phyloP scores from a whole-genome alignment of 2,888 invertebrate species.

The Monoplex corrugatus region DNA sequence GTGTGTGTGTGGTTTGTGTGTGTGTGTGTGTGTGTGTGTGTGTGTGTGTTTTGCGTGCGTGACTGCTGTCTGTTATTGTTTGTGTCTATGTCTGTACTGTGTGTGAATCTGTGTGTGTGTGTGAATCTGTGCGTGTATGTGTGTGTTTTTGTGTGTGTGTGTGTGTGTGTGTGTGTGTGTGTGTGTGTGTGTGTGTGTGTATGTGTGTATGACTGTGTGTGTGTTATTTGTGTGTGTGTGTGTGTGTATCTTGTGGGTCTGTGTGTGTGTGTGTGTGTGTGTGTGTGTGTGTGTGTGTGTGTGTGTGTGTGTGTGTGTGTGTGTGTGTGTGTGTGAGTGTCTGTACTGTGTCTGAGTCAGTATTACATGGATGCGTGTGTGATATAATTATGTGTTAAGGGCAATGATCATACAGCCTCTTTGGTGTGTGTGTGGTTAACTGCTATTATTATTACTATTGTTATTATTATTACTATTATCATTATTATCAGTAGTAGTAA shows the following conservation, averaged over 20 bases:
- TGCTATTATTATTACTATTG: no score
- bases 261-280: background rate
- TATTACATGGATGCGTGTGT: background rate
- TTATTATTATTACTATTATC: no score
- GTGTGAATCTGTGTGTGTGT: no score
- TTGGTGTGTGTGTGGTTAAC: no score
- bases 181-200: background rate
- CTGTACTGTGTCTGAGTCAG: background rate
- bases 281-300: slow-evolving; percentile 10
- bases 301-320: slow-evolving; percentile 17
- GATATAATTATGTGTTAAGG: no score
- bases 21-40: slow-evolving; percentile 12
- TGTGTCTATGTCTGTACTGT: no score
- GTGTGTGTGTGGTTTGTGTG: background rate
- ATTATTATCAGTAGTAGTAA: no score
- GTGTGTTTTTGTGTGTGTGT: background rate
- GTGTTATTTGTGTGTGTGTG: slow-evolving; percentile 13
- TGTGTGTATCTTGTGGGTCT: background rate
- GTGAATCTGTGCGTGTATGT: background rate
- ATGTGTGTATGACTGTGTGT: no score
- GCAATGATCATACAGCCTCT: no score
- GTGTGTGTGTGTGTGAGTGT: slow-evolving; percentile 1
- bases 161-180: background rate
- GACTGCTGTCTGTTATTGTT: background rate
- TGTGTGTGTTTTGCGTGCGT: no score